These are phyloP conservation scores for Apodemus sylvaticus DNA, from an alignment of 2,113 vertebrate species.

Conservation along the genomic window DNA sequence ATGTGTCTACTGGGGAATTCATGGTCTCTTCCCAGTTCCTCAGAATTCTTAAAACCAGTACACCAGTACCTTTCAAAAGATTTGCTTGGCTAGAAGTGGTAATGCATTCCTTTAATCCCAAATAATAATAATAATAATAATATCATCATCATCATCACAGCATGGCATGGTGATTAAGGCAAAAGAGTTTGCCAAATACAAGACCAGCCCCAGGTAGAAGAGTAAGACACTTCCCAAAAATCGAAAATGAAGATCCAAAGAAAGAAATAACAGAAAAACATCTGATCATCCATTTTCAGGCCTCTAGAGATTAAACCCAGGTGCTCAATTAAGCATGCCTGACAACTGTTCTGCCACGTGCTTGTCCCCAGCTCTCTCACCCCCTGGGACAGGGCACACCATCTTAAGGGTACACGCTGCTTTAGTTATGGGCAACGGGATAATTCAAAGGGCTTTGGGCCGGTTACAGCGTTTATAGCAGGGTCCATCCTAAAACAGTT, in stretches of 20 bases:
- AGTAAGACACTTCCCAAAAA: not conserved
- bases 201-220: not conserved
- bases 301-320: not conserved
- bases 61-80: not conserved
- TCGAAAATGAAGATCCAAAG: not conserved
- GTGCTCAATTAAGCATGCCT: rapidly evolving
- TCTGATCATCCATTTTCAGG: not conserved
- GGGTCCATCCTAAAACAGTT: not conserved
- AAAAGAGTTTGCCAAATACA: not conserved
- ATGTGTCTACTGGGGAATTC: rapidly evolving
- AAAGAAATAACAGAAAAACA: not conserved
- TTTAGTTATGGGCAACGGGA: not conserved
- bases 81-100: not conserved
- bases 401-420: not conserved
- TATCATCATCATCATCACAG: not conserved
- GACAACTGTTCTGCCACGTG: not conserved
- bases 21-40: not conserved
- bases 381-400: not conserved
- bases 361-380: not conserved
- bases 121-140: not conserved
- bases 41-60: not conserved
- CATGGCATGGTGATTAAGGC: not conserved
- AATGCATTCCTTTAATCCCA: no score
- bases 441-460: not conserved
- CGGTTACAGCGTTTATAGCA: not conserved